These are phyloP conservation scores for Ferdinandea cuprea DNA, from an alignment of 2,888 invertebrate species.

Conservation along the genomic window DNA sequence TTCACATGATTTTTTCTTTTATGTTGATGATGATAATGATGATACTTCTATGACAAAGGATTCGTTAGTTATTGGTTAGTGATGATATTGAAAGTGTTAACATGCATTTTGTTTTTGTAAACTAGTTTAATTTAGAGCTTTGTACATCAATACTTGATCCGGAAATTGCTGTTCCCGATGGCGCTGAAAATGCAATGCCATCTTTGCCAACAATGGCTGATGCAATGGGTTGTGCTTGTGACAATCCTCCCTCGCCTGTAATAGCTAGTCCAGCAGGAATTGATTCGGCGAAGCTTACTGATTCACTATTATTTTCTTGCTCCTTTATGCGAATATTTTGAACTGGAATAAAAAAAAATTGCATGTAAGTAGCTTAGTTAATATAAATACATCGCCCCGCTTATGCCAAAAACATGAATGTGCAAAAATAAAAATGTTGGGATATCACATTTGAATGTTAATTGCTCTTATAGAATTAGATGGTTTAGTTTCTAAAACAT, in stretches of 20 bases:
- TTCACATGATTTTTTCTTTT: slow-evolving; percentile 75
- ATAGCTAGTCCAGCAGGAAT: slow-evolving; percentile 84
- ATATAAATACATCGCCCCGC: too few species aligned
- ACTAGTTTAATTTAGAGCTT: slow-evolving; percentile 19
- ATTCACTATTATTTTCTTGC: slow-evolving; percentile 28
- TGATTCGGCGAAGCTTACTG: slow-evolving; percentile 80
- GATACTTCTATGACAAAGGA: slow-evolving; percentile 76
- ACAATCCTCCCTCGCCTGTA: slow-evolving; percentile 78
- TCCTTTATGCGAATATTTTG: neutral
- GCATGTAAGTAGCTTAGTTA: too few species aligned
- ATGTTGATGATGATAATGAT: slow-evolving; percentile 80
- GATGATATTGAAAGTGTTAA: slow-evolving; percentile 53
- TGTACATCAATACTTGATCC: slow-evolving; percentile 74
- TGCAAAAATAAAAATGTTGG: too few species aligned
- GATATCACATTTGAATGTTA: too few species aligned
- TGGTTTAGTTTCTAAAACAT: too few species aligned
- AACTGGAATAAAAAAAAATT: neutral
- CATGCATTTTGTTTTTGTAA: slow-evolving; percentile 59
- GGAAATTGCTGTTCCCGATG: slow-evolving; percentile 84
- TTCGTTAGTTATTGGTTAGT: slow-evolving; percentile 48
- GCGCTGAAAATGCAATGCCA: slow-evolving; percentile 84
- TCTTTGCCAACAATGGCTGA: slow-evolving; percentile 84
- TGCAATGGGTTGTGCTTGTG: slow-evolving; percentile 70
- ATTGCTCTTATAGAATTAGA: too few species aligned
- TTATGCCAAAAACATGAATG: too few species aligned